These are phyloP conservation scores for Poeciliopsis prolifica DNA, from an alignment of 2,113 vertebrate species.

Conservation along the genomic window DNA sequence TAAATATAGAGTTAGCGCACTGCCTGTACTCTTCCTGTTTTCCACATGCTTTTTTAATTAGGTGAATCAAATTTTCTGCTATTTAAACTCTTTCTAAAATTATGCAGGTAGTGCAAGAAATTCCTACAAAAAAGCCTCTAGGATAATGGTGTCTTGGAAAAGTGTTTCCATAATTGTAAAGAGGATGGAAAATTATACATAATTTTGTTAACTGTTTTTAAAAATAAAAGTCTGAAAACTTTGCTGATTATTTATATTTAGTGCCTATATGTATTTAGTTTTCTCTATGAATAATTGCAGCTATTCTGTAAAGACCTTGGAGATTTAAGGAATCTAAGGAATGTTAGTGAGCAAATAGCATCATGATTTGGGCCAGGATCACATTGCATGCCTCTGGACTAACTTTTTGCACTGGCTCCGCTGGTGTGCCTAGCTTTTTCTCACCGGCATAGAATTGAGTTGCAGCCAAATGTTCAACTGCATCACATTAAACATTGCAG, in stretches of 20 bases:
- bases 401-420: too few species aligned
- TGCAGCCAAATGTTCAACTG: too few species aligned
- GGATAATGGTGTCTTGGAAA: background rate
- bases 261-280: background rate
- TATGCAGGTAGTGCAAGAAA: background rate
- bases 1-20: background rate
- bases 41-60: background rate
- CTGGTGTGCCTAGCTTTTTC: too few species aligned
- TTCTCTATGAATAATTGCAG: background rate
- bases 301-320: background rate
- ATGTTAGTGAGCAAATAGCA: background rate
- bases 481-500: too few species aligned
- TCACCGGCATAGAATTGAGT: too few species aligned
- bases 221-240: background rate
- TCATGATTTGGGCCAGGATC: background rate
- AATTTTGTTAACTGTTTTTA: background rate
- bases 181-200: background rate
- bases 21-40: background rate
- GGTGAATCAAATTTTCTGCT: background rate
- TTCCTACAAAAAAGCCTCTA: too few species aligned
- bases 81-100: background rate
- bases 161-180: background rate
- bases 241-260: background rate
- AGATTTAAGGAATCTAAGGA: background rate
- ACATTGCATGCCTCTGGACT: too few species aligned